Base-by-base conservation (phyloP, 2,888 invertebrate genomes). In the Boloria selene region DNA sequence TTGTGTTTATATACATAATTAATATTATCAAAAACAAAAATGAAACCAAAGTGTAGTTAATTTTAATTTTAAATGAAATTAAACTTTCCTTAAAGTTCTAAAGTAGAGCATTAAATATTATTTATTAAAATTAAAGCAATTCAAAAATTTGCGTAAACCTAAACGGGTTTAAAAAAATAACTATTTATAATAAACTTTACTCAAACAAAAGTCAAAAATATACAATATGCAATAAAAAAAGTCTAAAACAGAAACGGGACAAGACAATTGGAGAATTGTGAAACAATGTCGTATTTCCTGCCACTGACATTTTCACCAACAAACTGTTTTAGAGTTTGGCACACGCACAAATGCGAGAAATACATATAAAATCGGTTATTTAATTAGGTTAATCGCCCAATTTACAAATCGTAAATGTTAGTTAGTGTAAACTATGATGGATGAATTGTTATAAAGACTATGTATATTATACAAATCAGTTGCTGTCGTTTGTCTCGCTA, bases 341-440 rank as follows among this genome's bases (percentile, higher is more conserved):
- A 65, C 60, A 42, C 54, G 50, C 44, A 50, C 61, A 49, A 61
- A 31, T 61, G 53, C 38, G 26, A 22, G 16, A n/a, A 18, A 45
- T 59, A 31, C 17, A 63, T 22, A 59, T 45, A 53, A 59, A 42
- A 50, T 31, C 38, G 13, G 38, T 7, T 52, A 52, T 64, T 58
- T 64, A 64, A 64, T 64, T 59, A 59, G 64, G 64, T 64, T 59
- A 64, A 64, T 51, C n/a, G 50, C 47, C 45, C 16, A 47, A 58
- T 31, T 59, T 59, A 31, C 6, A 3, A 18, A 42, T 51, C 42
- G 18, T 51, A 51, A 42, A 51, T 3, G 18, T 18, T 38, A 44
- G n/a, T 51, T 18, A 42, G 3, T 42, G 51, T 45, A 45, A 18
- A 17, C 17, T 54, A 42, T 54, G 31, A 53, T n/a, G 22, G 7